Percentiles rank a stretch among this genome's conserved stretches.
phyloP scores from a whole-genome alignment of 2,888 invertebrate genomes.

The Nemurella pictetii region DNA sequence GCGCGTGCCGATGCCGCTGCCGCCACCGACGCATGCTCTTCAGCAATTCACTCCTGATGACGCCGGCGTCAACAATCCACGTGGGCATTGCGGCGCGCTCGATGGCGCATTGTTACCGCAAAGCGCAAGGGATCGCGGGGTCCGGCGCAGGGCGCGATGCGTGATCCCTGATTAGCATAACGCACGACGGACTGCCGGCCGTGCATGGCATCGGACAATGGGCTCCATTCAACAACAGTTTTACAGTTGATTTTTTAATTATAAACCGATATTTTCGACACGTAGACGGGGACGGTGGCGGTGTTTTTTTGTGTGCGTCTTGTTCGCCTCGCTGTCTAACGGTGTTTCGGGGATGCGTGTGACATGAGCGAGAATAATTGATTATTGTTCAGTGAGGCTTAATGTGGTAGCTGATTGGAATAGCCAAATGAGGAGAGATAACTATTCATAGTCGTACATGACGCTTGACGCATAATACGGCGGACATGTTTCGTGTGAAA shows the following conservation, averaged over 20 bases:
- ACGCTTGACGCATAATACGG: background rate
- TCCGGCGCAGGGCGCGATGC: background rate
- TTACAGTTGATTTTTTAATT: background rate
- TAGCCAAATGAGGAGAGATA: background rate
- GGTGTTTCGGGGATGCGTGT: background rate
- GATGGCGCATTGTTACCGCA: no score
- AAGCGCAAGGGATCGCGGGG: no score
- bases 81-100: no score
- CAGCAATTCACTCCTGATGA: no score
- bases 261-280: background rate
- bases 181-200: no score
- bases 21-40: no score
- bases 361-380: background rate
- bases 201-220: no score
- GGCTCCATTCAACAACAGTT: background rate
- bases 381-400: background rate
- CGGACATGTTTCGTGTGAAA: background rate
- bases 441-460: no score
- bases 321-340: background rate
- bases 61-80: no score
- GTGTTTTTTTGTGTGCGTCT: background rate
- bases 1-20: background rate
- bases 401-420: background rate
- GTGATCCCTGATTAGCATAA: background rate
- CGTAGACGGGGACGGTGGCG: background rate